Conservation (phyloP, 2,113 vertebrate genomes). For the Steatornis caripensis region DNA sequence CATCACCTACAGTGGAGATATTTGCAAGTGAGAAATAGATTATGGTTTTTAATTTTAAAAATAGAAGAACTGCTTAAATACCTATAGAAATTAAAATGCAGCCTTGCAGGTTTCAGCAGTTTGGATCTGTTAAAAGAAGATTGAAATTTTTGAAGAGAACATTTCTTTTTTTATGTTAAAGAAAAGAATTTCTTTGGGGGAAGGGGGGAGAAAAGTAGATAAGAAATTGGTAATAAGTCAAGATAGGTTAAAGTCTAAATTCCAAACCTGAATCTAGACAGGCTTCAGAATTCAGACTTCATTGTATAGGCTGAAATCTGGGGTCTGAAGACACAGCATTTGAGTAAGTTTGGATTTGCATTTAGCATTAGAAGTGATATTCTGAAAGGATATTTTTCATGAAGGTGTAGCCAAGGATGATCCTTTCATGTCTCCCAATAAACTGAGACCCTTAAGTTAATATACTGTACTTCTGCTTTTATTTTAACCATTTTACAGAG, state of each 20-base stretch:
- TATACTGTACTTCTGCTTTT: not conserved
- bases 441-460: not conserved
- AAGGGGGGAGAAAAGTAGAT: not conserved
- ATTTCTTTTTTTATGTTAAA: not conserved
- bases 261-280: not conserved
- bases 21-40: not conserved
- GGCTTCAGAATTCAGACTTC: not conserved
- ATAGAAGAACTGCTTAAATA: not conserved
- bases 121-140: not conserved
- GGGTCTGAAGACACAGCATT: not conserved
- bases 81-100: not conserved
- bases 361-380: not conserved
- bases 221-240: not conserved
- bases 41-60: not conserved
- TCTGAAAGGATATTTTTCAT: not conserved
- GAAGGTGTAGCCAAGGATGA: not conserved
- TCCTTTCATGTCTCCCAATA: not conserved
- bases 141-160: not conserved
- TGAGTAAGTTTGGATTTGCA: not conserved
- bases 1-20: not conserved
- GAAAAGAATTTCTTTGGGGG: not conserved
- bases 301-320: not conserved
- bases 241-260: not conserved
- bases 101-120: not conserved
- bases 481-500: not conserved